These are phyloP conservation scores for Megalurothrips usitatus DNA, from an alignment of 2,888 invertebrate genomes.

Conservation along the genomic window DNA sequence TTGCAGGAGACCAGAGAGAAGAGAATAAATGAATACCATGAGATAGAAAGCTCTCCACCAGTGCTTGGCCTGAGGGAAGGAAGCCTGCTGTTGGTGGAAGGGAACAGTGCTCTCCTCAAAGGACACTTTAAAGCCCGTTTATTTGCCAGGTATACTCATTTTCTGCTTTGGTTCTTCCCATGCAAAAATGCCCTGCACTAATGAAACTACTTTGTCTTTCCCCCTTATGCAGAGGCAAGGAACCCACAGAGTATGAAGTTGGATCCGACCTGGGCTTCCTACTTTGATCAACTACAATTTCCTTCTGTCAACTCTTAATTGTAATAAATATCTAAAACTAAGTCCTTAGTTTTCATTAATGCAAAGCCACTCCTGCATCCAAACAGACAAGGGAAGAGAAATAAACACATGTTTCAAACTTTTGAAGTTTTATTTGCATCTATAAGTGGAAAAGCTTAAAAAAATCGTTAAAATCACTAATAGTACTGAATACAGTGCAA, in stretches of 20 bases:
- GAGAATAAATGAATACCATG: conserved; percentile 64
- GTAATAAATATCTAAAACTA: not conserved
- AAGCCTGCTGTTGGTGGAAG: conserved; percentile 58
- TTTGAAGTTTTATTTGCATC: not conserved
- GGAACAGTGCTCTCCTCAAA: conserved; percentile 55
- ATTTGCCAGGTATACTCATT: conserved; percentile 49
- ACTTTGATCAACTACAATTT: conserved; percentile 39
- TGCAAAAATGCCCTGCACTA: not conserved
- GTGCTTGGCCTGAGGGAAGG: conserved; percentile 73
- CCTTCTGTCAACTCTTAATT: not conserved
- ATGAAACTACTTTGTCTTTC: conserved; percentile 21
- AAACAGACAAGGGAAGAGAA: not conserved
- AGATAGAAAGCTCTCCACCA: conserved; percentile 54
- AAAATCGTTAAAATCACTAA: not conserved
- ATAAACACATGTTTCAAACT: not conserved
- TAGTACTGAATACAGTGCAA: conserved; percentile 9
- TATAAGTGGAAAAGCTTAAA: conserved; percentile 16
- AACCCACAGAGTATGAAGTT: conserved; percentile 52
- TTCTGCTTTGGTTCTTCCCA: not conserved
- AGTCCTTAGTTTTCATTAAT: not conserved
- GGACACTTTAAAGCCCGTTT: conserved; percentile 61
- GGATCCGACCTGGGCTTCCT: conserved; percentile 61
- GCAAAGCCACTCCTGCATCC: not conserved
- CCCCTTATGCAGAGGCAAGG: conserved; percentile 49
- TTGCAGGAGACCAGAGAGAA: conserved; percentile 66